Evolutionary conservation across 2,113 vertebrate genomes (phyloP), one percentile per base, ranked within the genome.

Genomic region (Grammomys surdaster): DNA sequence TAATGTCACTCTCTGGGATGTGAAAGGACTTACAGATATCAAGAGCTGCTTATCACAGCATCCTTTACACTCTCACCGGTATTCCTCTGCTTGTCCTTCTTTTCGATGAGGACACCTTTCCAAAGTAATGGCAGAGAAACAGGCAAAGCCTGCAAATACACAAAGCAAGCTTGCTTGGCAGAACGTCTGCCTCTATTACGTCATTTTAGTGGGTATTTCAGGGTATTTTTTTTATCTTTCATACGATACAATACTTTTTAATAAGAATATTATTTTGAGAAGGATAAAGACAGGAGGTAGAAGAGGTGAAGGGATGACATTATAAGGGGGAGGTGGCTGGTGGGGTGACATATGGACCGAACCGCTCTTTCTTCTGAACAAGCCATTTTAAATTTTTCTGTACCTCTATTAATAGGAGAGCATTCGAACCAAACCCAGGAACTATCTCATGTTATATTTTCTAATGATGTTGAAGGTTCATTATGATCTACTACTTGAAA

Each of bases 101-200:
- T 93, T 19, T 46, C 19, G 6, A 77, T 12, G 36, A 22, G 54
- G 60, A 93, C 8, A 48, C 13, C 58, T 93, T 70, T 84, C 69
- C 87, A 95, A 70, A 60, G 56, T 13, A 40, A 70, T 51, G 16
- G 60, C 10, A 92, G 40, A 94, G 63, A 96, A 91, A 86, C 24
- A 26, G 22, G 91, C 84, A 89, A 89, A 36, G n/a, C 67, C 75
- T 91, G 5, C 1, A 1, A 43, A 8, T 33, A 12, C 33, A 26
- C 58, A 40, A 69, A 75, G 31, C 20, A 84, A 90, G 12, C 14
- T 22, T 69, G 13, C 7, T 24, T 16, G 1, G 8, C 56, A 78
- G 63, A 31, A 5, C 4, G n/a, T 94, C 31, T 76, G 33, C 26
- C 65, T 85, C 63, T 3, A 11, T 51, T 22, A 63, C 80, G 63